A percentile compares a stretch with the other conserved stretches of the same genome.
These are phyloP conservation scores for Lepetodrilus schrolli DNA, from an alignment of 2,888 invertebrate genomes.

Conservation along the genomic window DNA sequence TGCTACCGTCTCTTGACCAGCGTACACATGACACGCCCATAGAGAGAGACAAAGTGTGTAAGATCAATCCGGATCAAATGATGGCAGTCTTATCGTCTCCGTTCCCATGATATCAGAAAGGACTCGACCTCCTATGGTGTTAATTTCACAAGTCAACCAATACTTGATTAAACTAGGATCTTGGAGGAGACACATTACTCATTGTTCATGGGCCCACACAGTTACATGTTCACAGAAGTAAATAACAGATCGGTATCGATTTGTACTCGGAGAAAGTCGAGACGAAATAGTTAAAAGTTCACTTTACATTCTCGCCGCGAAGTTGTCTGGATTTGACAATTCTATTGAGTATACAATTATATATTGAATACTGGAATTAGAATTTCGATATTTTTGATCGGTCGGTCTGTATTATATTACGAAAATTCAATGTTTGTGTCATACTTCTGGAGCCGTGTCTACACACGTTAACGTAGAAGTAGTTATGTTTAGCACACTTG, in stretches of 20 bases:
- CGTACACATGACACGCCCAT: neutral
- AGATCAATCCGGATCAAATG: neutral
- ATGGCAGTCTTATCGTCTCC: neutral
- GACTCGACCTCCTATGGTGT: neutral
- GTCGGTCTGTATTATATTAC: too few relatives aligned
- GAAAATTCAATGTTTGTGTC: too few relatives aligned
- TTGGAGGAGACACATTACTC: neutral
- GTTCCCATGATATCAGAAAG: neutral
- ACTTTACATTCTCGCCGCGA: too few relatives aligned
- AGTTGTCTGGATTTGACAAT: too few relatives aligned
- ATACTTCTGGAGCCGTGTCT: too few relatives aligned
- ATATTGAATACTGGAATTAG: too few relatives aligned
- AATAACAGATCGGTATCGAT: neutral
- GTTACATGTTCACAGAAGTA: neutral
- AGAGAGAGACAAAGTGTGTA: neutral
- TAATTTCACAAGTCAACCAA: neutral
- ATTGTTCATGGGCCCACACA: neutral
- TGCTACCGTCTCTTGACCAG: neutral
- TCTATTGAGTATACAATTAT: too few relatives aligned
- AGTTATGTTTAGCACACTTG: too few relatives aligned
- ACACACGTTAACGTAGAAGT: too few relatives aligned
- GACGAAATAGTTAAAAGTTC: too few relatives aligned
- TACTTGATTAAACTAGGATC: neutral
- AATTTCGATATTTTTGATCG: too few relatives aligned
- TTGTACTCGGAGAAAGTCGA: too few relatives aligned